Percentiles rank a stretch among this genome's conserved stretches.
phyloP scores from a whole-genome alignment of 2,888 invertebrate species.

The Cosmia pyralina region DNA sequence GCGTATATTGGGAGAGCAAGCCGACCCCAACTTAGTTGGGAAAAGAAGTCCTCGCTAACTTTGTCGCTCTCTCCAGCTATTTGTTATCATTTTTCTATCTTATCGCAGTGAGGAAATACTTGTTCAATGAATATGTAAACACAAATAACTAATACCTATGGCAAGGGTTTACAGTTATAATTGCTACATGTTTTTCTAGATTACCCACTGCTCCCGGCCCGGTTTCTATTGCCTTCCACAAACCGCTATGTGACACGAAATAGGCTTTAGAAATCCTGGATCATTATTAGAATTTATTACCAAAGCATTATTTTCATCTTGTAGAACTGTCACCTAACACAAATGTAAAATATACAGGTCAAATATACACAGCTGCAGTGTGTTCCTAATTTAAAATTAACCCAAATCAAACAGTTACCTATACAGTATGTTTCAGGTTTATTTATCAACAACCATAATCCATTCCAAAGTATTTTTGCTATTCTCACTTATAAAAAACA shows the following conservation, averaged over 20 bases:
- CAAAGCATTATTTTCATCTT: background rate
- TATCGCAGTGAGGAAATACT: constrained; percentile 12
- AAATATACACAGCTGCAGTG: background rate
- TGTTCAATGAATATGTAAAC: constrained; percentile 23
- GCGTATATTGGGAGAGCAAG: too few relatives aligned
- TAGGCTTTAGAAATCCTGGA: constrained; percentile 34
- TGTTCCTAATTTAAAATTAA: background rate
- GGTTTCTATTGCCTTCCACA: constrained; percentile 45
- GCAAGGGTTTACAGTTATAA: constrained; percentile 35
- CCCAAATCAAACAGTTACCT: background rate
- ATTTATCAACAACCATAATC: background rate
- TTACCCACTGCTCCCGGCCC: constrained; percentile 42
- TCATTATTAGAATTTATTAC: constrained; percentile 1
- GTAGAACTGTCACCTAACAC: background rate
- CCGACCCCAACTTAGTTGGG: too few relatives aligned
- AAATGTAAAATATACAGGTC: background rate
- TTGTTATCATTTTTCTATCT: background rate
- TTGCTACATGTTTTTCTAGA: constrained; percentile 56
- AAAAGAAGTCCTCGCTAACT: background rate
- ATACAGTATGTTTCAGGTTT: background rate
- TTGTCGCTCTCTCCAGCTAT: background rate
- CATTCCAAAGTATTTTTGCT: constrained; percentile 8
- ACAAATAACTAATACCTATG: constrained; percentile 13
- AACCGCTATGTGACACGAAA: constrained; percentile 59
- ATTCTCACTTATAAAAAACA: background rate